These are phyloP conservation scores for Lethenteron camtschaticum DNA, from an alignment of 2,113 vertebrate genomes.

Conservation along the genomic window DNA sequence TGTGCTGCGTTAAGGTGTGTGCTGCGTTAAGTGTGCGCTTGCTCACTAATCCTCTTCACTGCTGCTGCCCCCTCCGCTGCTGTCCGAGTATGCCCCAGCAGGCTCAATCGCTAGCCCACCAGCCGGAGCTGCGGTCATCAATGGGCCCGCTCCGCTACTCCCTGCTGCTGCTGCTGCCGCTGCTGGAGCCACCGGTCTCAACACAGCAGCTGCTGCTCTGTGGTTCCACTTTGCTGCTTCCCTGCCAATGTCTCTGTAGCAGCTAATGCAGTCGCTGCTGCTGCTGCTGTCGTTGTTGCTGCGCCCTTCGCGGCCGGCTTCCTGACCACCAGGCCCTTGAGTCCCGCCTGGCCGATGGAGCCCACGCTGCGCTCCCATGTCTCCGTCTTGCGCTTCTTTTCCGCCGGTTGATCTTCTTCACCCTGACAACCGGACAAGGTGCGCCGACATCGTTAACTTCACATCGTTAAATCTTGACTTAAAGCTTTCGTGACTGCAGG, in stretches of 20 bases:
- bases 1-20: too few relatives aligned
- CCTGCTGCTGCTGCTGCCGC: neutral
- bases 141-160: neutral
- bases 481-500: too few relatives aligned
- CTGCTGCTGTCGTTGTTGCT: neutral
- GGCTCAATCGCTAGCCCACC: slow-evolving; percentile 23
- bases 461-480: too few relatives aligned
- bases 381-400: slow-evolving; percentile 34
- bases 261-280: fast-evolving
- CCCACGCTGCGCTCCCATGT: slow-evolving; percentile 47
- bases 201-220: neutral
- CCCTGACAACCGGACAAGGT: too few relatives aligned
- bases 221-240: neutral
- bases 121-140: neutral
- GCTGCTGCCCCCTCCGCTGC: slow-evolving; percentile 10
- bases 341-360: slow-evolving; percentile 20
- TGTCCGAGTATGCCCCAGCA: slow-evolving; percentile 36
- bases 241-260: neutral
- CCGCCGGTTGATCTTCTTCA: too few relatives aligned
- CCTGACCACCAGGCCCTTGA: slow-evolving; percentile 36
- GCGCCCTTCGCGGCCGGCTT: slow-evolving; percentile 14
- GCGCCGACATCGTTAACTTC: too few relatives aligned
- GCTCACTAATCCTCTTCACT: too few relatives aligned
- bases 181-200: neutral
- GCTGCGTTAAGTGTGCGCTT: too few relatives aligned